These are phyloP conservation scores for Doryteuthis pealeii DNA, from an alignment of 1,140 invertebrate species.

Conservation along the genomic window DNA sequence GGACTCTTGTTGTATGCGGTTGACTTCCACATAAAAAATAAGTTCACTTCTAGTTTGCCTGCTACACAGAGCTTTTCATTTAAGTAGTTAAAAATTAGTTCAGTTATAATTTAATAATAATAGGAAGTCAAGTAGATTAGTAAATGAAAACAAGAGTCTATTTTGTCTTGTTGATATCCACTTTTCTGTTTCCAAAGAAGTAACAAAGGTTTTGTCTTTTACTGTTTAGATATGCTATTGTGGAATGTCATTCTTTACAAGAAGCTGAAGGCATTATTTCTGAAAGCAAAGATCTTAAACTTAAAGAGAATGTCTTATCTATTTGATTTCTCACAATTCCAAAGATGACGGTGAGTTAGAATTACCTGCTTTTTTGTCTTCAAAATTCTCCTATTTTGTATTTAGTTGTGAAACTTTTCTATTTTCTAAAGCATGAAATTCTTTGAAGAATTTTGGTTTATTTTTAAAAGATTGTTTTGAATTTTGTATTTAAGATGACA, in stretches of 20 bases:
- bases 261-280: background rate
- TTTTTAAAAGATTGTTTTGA: background rate
- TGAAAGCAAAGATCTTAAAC: background rate
- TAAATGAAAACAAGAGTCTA: too few species aligned
- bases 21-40: too few species aligned
- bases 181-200: too few species aligned
- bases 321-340: conserved; percentile 11
- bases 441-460: too few species aligned
- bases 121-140: too few species aligned
- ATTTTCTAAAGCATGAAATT: background rate
- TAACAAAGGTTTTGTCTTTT: background rate
- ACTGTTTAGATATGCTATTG: background rate
- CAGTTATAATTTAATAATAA: too few species aligned
- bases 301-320: background rate
- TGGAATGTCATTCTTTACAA: conserved; percentile 1
- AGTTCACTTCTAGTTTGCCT: too few species aligned
- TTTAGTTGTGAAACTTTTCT: too few species aligned
- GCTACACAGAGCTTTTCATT: too few species aligned
- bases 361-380: background rate
- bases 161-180: too few species aligned
- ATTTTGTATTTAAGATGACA: background rate
- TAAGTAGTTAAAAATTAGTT: too few species aligned
- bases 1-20: too few species aligned
- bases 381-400: background rate
- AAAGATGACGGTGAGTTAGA: background rate